Evolutionary conservation across 2,797 vertebrate genomes (phyloP).

Genomic region (Anolis apletophallus): DNA sequence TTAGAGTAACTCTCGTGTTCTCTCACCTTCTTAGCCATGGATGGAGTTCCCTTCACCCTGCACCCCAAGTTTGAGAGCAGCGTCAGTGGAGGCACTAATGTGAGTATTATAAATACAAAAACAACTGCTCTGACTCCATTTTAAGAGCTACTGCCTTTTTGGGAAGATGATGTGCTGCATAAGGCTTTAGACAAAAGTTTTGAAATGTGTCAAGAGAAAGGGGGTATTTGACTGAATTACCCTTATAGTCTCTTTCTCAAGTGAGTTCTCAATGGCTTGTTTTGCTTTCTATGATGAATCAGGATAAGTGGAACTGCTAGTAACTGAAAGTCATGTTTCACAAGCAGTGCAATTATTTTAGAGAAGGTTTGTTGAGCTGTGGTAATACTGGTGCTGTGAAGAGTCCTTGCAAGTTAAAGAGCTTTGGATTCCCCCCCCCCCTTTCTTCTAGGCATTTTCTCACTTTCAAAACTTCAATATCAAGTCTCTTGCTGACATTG

Average conservation of each 20-base stretch:
- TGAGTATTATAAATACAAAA: constrained; percentile 60
- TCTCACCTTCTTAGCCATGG: constrained; percentile 73
- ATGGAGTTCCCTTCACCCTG: constrained; percentile 77
- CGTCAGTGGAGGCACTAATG: constrained; percentile 39
- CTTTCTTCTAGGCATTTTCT: constrained; percentile 68
- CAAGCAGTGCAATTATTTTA: background rate
- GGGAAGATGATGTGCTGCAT: background rate
- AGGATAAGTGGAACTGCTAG: background rate
- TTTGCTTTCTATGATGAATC: background rate
- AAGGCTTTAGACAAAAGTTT: background rate
- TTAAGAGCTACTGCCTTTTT: background rate
- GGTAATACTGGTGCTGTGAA: background rate
- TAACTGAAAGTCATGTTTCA: background rate
- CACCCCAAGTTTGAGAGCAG: constrained; percentile 76
- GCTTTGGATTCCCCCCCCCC: background rate
- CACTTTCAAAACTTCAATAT: constrained; percentile 79
- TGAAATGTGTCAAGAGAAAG: background rate
- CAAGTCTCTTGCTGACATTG: constrained; percentile 89
- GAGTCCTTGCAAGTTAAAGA: background rate
- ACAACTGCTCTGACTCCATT: background rate
- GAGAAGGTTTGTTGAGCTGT: background rate
- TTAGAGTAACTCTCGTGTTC: background rate
- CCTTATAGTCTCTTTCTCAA: background rate
- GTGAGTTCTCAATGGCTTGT: background rate
- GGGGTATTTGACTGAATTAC: background rate